These are phyloP conservation scores for Caloenas nicobarica DNA, from an alignment of 2,113 vertebrate species.

Conservation along the genomic window DNA sequence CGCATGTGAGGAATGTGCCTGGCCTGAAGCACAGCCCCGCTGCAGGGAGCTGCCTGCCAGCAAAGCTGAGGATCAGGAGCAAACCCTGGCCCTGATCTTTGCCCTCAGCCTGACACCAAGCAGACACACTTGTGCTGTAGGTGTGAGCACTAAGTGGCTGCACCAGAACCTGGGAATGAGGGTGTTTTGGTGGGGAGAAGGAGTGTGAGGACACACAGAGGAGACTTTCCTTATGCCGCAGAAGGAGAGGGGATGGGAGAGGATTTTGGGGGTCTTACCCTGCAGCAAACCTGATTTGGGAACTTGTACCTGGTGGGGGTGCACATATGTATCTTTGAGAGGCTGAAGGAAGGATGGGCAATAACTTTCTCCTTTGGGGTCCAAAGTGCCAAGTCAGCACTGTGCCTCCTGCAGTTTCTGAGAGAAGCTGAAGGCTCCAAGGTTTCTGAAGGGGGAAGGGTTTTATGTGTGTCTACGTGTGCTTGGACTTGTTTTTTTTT, in stretches of 20 bases:
- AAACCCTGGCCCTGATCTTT: neutral
- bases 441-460: neutral
- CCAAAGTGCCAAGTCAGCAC: constrained; percentile 66
- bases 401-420: neutral
- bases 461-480: neutral
- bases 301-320: neutral
- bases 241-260: neutral
- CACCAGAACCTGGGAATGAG: neutral
- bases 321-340: neutral
- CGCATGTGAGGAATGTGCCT: neutral
- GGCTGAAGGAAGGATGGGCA: neutral
- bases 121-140: neutral
- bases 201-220: neutral
- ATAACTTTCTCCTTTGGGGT: neutral
- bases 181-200: neutral
- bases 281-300: neutral
- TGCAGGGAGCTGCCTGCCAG: neutral
- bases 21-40: neutral
- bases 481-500: neutral
- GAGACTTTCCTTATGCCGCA: neutral
- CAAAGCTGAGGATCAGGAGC: neutral
- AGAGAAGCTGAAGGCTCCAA: constrained; percentile 29
- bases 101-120: neutral
- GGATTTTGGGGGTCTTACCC: neutral
- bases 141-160: neutral